Evolutionary conservation across 2,113 vertebrate genomes (phyloP).

Genomic region (Gavia stellata): DNA sequence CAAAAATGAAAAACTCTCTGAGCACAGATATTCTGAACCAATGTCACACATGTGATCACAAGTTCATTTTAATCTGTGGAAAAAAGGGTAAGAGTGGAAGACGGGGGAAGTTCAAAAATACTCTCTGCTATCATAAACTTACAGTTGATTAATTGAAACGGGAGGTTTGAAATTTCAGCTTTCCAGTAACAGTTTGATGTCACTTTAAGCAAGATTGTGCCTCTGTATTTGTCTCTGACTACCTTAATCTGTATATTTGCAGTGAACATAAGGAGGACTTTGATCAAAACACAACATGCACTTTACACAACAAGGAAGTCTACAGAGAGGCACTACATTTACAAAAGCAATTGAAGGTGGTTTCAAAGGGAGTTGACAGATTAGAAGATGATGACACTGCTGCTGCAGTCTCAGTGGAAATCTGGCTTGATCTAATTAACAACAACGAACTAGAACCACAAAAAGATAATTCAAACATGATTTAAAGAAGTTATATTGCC

Average conservation of each 20-base stretch:
- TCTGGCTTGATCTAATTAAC: slow-evolving; percentile 64
- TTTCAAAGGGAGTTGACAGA: slow-evolving; percentile 67
- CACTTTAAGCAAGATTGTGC: slow-evolving; percentile 6
- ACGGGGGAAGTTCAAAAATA: neutral
- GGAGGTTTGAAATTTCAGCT: neutral
- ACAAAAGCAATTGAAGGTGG: slow-evolving; percentile 64
- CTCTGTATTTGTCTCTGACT: slow-evolving; percentile 36
- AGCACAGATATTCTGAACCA: neutral
- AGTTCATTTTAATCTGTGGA: neutral
- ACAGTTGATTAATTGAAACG: neutral
- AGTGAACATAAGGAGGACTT: slow-evolving; percentile 58
- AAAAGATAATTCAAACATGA: slow-evolving; percentile 48
- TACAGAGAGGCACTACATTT: slow-evolving; percentile 54
- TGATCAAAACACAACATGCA: slow-evolving; percentile 65
- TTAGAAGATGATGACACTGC: slow-evolving; percentile 61
- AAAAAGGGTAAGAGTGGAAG: neutral
- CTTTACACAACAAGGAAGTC: slow-evolving; percentile 64
- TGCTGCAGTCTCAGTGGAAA: slow-evolving; percentile 52
- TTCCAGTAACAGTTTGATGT: slow-evolving; percentile 19
- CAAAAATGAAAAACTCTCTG: neutral
- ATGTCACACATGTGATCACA: neutral
- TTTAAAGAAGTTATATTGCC: slow-evolving; percentile 27
- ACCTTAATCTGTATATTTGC: slow-evolving; percentile 41
- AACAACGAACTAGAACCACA: slow-evolving; percentile 24
- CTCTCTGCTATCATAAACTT: neutral